phyloP scores from a whole-genome alignment of 1,140 invertebrate genomes.

The Diabrotica virgifera region DNA sequence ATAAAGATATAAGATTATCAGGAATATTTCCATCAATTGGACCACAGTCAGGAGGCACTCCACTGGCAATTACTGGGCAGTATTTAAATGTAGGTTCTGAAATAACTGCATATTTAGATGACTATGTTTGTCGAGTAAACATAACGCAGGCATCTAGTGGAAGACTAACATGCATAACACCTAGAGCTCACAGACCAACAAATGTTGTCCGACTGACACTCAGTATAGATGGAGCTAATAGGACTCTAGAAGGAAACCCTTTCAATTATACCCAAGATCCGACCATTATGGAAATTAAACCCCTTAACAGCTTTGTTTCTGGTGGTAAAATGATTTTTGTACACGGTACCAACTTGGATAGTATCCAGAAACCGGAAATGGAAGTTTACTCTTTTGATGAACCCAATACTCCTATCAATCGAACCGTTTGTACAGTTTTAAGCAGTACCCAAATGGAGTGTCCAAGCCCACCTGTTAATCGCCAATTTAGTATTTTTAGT shows the following conservation, averaged over 20 bases:
- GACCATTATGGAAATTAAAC: conserved; percentile 90
- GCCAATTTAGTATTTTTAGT: conserved; percentile 42
- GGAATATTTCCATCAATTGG: conserved; percentile 82
- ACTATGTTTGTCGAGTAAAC: conserved; percentile 84
- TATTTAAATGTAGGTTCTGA: conserved; percentile 92
- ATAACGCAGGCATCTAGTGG: conserved; percentile 84
- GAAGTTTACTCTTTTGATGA: conserved; percentile 74
- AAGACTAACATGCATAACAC: conserved; percentile 83
- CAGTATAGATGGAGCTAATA: conserved; percentile 79
- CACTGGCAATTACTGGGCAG: conserved; percentile 83
- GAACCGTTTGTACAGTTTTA: conserved; percentile 79
- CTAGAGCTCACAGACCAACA: conserved; percentile 59
- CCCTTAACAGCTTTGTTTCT: conserved; percentile 80
- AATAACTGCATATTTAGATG: conserved; percentile 83
- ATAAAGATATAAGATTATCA: conserved; percentile 79
- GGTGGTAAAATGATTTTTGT: conserved; percentile 92
- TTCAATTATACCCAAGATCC: conserved; percentile 92
- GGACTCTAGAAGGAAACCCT: conserved; percentile 65
- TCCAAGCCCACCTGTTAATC: conserved; percentile 80
- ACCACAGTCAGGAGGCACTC: conserved; percentile 91
- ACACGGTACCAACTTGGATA: conserved; percentile 86
- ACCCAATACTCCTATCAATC: conserved; percentile 65
- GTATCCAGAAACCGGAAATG: conserved; percentile 88
- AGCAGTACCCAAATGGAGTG: conserved; percentile 93
- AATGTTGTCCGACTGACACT: conserved; percentile 67